Conservation (phyloP, 2,888 invertebrate genomes). For the Lypha dubia region DNA sequence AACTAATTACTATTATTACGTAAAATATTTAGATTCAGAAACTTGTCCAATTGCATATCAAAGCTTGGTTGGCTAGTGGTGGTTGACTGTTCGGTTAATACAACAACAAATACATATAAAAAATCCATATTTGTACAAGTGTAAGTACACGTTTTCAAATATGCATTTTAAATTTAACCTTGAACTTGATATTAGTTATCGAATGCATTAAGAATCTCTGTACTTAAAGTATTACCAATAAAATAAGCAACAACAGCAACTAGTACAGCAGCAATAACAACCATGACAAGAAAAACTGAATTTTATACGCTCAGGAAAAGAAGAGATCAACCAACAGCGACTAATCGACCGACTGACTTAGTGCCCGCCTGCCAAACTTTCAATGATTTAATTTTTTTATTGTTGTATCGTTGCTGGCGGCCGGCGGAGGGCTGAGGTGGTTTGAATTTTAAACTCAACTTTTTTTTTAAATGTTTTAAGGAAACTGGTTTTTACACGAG, state of each 20-base stretch:
- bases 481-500: slow-evolving; percentile 67
- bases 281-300: slow-evolving; percentile 23
- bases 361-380: slow-evolving; percentile 9
- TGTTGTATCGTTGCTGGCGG: background rate
- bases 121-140: slow-evolving; percentile 25
- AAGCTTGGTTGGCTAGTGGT: slow-evolving; percentile 45
- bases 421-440: slow-evolving; percentile 17
- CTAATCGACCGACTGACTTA: slow-evolving; percentile 4
- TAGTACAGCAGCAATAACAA: slow-evolving; percentile 27
- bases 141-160: slow-evolving; percentile 68
- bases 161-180: slow-evolving; percentile 70
- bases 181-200: slow-evolving; percentile 72
- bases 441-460: slow-evolving; percentile 25
- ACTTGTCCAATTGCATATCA: slow-evolving; percentile 52
- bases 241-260: slow-evolving; percentile 16
- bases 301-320: slow-evolving; percentile 31
- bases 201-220: slow-evolving; percentile 65
- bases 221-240: slow-evolving; percentile 46
- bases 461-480: slow-evolving; percentile 38
- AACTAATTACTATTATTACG: slow-evolving; percentile 38
- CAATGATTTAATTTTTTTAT: background rate
- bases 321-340: slow-evolving; percentile 32
- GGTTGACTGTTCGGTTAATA: slow-evolving; percentile 45
- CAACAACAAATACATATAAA: slow-evolving; percentile 24
- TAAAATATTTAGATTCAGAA: slow-evolving; percentile 30